These are phyloP conservation scores for Eretmodus cyanostictus DNA, from an alignment of 2,113 vertebrate species.

Conservation along the genomic window DNA sequence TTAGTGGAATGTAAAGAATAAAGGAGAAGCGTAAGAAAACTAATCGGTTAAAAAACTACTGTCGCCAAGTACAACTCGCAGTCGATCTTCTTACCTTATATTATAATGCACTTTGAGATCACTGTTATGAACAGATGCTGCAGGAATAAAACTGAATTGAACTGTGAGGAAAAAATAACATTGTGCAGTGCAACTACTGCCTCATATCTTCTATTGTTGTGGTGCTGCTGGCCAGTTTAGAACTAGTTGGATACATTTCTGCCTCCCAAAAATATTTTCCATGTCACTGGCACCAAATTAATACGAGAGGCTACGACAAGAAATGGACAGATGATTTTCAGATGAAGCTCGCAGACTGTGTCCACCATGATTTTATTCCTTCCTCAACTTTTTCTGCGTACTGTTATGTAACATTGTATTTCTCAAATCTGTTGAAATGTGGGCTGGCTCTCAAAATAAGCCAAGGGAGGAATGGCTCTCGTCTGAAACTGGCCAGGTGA, in stretches of 20 bases:
- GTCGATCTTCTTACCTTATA: background rate
- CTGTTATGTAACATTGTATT: background rate
- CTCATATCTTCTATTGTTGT: background rate
- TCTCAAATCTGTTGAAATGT: background rate
- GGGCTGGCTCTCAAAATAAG: background rate
- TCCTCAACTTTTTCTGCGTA: background rate
- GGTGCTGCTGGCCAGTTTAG: background rate
- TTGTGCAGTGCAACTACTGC: background rate
- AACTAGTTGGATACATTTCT: background rate
- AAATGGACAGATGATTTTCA: background rate
- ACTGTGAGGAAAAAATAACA: background rate
- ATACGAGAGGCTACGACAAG: background rate
- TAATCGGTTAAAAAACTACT: background rate
- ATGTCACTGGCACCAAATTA: background rate
- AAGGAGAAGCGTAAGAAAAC: rapidly evolving
- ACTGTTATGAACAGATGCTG: background rate
- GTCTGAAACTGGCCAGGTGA: background rate
- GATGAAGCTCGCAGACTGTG: background rate
- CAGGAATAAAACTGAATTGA: background rate
- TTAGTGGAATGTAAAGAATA: background rate
- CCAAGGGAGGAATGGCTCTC: background rate
- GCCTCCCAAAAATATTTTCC: background rate
- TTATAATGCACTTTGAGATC: background rate
- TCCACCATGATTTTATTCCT: background rate
- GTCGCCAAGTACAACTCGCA: background rate